Conservation (phyloP, 1,140 invertebrate species). For the Meloidogyne floridensis region DNA sequence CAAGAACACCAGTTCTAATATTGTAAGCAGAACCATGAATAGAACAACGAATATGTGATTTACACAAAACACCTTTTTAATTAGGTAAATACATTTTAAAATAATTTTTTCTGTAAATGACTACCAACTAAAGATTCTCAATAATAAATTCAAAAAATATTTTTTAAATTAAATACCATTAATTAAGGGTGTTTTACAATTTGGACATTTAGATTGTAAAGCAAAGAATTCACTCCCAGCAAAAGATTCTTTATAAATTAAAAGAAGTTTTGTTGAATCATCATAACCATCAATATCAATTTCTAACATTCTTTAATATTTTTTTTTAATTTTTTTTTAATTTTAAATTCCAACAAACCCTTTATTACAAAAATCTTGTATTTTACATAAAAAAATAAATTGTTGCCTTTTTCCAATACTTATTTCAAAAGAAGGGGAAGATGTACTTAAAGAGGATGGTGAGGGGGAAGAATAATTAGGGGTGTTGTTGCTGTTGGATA, state of each 20-base stretch:
- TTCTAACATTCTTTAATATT: slow-evolving; percentile 8
- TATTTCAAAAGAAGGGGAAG: background rate
- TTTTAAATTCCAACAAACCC: background rate
- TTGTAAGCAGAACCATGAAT: slow-evolving; percentile 11
- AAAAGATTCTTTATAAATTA: slow-evolving; percentile 10
- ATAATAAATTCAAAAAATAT: background rate
- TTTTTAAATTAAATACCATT: background rate
- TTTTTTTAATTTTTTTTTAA: background rate
- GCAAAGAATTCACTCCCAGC: slow-evolving; percentile 14
- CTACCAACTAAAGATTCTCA: too few species aligned
- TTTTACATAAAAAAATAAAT: slow-evolving; percentile 7
- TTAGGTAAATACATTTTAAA: background rate
- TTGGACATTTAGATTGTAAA: background rate
- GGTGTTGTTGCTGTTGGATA: background rate
- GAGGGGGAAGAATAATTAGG: background rate
- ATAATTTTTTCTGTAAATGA: too few species aligned
- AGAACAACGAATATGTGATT: slow-evolving; percentile 14
- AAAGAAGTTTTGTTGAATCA: background rate
- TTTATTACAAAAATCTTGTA: background rate
- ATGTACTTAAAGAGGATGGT: background rate
- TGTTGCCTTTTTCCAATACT: slow-evolving; percentile 4
- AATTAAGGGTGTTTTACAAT: slow-evolving; percentile 10
- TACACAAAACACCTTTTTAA: slow-evolving; percentile 11
- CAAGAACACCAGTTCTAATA: background rate
- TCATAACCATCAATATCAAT: background rate